phyloP scores from a whole-genome alignment of 2,888 invertebrate species.

The Andrena trimmerana region DNA sequence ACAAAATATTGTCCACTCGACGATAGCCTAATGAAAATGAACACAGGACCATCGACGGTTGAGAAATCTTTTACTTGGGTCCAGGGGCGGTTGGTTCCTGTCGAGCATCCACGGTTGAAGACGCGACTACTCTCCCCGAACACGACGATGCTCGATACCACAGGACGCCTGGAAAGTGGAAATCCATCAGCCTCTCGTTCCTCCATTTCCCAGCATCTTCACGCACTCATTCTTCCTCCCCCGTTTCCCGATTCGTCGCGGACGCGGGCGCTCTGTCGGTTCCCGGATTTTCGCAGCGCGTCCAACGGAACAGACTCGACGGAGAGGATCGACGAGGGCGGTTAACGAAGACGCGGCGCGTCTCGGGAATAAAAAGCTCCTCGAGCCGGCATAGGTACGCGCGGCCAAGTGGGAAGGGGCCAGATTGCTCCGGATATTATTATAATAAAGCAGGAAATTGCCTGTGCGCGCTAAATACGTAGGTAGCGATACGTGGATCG shows the following conservation, averaged over 20 bases:
- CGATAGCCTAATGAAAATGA: too few relatives aligned
- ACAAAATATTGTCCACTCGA: background rate
- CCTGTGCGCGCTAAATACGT: slow-evolving; percentile 71
- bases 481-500: slow-evolving; percentile 66
- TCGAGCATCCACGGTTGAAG: too few relatives aligned
- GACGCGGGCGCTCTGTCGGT: background rate
- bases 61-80: too few relatives aligned
- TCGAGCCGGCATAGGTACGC: slow-evolving; percentile 74
- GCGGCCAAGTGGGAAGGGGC: slow-evolving; percentile 86
- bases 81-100: too few relatives aligned
- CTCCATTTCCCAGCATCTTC: background rate
- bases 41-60: too few relatives aligned
- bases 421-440: slow-evolving; percentile 75
- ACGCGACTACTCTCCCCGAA: too few relatives aligned
- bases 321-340: slow-evolving; percentile 57
- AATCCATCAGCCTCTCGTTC: background rate
- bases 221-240: background rate
- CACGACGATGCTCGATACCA: too few relatives aligned
- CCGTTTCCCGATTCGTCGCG: background rate
- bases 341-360: slow-evolving; percentile 61
- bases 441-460: slow-evolving; percentile 76
- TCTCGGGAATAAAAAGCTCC: slow-evolving; percentile 61
- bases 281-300: background rate
- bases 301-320: background rate
- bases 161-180: too few relatives aligned